These are phyloP conservation scores for Xylocopa sonorina DNA, from an alignment of 1,140 invertebrate species.

Conservation along the genomic window DNA sequence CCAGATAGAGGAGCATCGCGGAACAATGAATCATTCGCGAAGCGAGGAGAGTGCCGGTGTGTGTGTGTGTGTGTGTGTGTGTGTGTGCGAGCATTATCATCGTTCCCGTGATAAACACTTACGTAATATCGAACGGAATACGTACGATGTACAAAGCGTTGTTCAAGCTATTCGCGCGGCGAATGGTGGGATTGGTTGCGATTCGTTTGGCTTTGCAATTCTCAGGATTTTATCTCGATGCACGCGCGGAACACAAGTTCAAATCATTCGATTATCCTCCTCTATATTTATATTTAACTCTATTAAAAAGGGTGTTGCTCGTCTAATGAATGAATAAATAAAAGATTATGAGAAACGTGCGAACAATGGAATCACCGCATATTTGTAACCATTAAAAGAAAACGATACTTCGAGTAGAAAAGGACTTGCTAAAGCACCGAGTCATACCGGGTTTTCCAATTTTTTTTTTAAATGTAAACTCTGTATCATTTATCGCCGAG, in stretches of 20 bases:
- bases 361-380: too few relatives aligned
- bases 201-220: neutral
- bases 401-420: too few relatives aligned
- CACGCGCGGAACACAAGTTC: neutral
- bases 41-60: neutral
- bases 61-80: too few relatives aligned
- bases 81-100: slow-evolving; percentile 3
- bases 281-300: too few relatives aligned
- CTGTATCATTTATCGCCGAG: neutral
- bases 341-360: too few relatives aligned
- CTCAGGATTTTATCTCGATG: neutral
- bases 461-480: neutral
- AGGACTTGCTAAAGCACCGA: too few relatives aligned
- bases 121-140: slow-evolving; percentile 20
- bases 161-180: neutral
- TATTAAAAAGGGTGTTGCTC: too few relatives aligned
- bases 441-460: neutral
- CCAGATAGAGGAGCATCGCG: slow-evolving; percentile 21
- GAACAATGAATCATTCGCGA: slow-evolving; percentile 38
- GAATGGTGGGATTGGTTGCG: neutral
- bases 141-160: neutral
- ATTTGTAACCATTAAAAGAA: too few relatives aligned
- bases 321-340: too few relatives aligned
- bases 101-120: slow-evolving; percentile 23
- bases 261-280: neutral